Base-by-base conservation (phyloP, 2,888 invertebrate genomes). In the Drosophila atripex region DNA sequence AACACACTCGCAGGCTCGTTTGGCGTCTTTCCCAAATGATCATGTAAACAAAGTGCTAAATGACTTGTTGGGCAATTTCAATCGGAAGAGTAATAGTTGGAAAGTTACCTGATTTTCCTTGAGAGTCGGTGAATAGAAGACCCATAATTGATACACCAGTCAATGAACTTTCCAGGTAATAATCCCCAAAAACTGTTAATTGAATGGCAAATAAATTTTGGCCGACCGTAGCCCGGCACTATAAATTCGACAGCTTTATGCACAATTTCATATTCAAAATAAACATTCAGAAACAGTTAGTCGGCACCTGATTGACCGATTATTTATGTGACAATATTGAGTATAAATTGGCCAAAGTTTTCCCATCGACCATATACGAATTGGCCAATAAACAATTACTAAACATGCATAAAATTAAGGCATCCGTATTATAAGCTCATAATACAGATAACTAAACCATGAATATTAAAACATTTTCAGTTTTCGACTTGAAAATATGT, bases 1-100 rank as follows among this genome's bases (percentile, higher is more conserved):
- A 69, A 68, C 69, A 68, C 32, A 38, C 11, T 39, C 38, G 56
- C 46, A 25, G 46, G 21, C 28, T 45, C 46, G 60, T 61, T 61
- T 41, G 30, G 41, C 16, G 59, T 35, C 35, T 61, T 32, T 11
- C n/a, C 63, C 18, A 45, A 61, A 61, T 25, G 18, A 18, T 16
- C 61, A 32, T 51, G 64, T 23, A 38, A 23, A n/a, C 51, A n/a
- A 43, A 52, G 45, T 51, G 64, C 45, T 64, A 51, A 64, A 51
- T 51, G 28, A 38, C 41, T 16, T n/a, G 11, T 30, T 60, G 12
- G 57, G 25, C n/a, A 50, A 61, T 63, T 35, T 46, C 45, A 45
- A 59, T 56, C 2, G 45, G n/a, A 8, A n/a, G 14, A 12, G 14
- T 23, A 38, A 28, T 12, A 16, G 1, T 35, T 35, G 35, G 5